Evolutionary conservation across 2,113 vertebrate genomes (phyloP).

Genomic region (Galemys pyrenaicus): DNA sequence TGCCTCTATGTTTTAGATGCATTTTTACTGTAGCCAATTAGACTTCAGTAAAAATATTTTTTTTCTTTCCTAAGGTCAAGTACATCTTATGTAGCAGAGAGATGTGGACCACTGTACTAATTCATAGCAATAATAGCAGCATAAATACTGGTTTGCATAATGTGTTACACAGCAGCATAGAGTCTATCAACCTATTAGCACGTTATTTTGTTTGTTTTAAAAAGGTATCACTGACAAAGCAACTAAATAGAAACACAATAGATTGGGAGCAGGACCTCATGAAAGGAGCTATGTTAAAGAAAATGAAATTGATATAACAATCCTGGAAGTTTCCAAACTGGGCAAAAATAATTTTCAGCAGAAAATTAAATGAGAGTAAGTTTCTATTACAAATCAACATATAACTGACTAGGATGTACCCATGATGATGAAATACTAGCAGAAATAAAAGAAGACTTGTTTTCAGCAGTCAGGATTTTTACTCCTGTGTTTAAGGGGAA

Average conservation of each 20-base stretch:
- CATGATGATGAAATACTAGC: slow-evolving; percentile 28
- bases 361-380: slow-evolving; percentile 65
- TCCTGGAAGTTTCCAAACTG: slow-evolving; percentile 36
- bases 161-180: slow-evolving; percentile 21
- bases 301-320: slow-evolving; percentile 41
- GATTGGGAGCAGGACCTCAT: slow-evolving; percentile 13
- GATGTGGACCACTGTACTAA: neutral
- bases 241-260: slow-evolving; percentile 32
- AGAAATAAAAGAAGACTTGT: slow-evolving; percentile 68
- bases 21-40: slow-evolving; percentile 52
- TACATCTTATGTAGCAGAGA: neutral
- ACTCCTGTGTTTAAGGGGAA: slow-evolving; percentile 31
- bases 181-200: neutral
- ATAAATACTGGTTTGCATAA: slow-evolving; percentile 5
- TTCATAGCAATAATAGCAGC: neutral
- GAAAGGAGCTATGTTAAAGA: slow-evolving; percentile 47
- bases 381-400: slow-evolving; percentile 62
- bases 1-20: slow-evolving; percentile 57
- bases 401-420: slow-evolving; percentile 61
- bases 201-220: slow-evolving; percentile 33
- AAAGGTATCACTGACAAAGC: slow-evolving; percentile 42
- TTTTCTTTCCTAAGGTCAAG: slow-evolving; percentile 42
- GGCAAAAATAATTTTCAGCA: slow-evolving; percentile 45
- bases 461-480: slow-evolving; percentile 26
- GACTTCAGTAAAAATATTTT: neutral